Percentiles rank a stretch among this genome's conserved stretches.
Conservation (phyloP, 2,113 vertebrate genomes). For the Ursus arctos region DNA sequence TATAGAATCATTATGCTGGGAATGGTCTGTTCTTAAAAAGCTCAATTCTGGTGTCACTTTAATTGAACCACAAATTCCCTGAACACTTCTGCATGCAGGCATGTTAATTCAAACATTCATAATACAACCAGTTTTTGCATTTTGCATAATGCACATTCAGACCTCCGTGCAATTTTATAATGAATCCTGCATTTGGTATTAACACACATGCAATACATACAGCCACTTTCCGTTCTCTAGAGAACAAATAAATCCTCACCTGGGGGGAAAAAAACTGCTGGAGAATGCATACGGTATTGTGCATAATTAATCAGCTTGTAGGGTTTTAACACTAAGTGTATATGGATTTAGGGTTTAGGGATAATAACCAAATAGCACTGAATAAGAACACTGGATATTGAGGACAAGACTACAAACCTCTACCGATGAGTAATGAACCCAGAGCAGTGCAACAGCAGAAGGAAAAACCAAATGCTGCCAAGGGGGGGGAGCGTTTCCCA, state of each 20-base stretch:
- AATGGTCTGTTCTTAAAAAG: slow-evolving; percentile 63
- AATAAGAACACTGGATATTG: background rate
- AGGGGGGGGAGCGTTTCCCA: background rate
- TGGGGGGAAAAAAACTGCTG: background rate
- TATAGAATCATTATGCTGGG: slow-evolving; percentile 65
- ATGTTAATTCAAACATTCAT: slow-evolving; percentile 34
- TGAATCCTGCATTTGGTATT: slow-evolving; percentile 54
- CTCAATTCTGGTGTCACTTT: slow-evolving; percentile 59
- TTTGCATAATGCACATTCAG: slow-evolving; percentile 48
- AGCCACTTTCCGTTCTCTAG: slow-evolving; percentile 16
- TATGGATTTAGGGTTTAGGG: background rate
- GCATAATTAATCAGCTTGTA: background rate
- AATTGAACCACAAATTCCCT: slow-evolving; percentile 56
- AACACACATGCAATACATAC: background rate
- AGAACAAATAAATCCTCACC: slow-evolving; percentile 36
- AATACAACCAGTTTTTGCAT: background rate
- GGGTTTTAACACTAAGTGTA: background rate
- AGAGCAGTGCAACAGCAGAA: background rate
- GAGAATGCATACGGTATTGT: background rate
- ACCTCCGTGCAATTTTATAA: slow-evolving; percentile 62
- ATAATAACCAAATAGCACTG: slow-evolving; percentile 14
- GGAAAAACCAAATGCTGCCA: background rate
- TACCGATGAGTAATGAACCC: background rate
- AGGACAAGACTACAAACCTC: slow-evolving; percentile 6
- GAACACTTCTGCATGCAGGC: slow-evolving; percentile 24